Percentiles rank a stretch among this genome's conserved stretches.
phyloP scores from a whole-genome alignment of 1,140 invertebrate genomes.

The Triops longicaudatus region DNA sequence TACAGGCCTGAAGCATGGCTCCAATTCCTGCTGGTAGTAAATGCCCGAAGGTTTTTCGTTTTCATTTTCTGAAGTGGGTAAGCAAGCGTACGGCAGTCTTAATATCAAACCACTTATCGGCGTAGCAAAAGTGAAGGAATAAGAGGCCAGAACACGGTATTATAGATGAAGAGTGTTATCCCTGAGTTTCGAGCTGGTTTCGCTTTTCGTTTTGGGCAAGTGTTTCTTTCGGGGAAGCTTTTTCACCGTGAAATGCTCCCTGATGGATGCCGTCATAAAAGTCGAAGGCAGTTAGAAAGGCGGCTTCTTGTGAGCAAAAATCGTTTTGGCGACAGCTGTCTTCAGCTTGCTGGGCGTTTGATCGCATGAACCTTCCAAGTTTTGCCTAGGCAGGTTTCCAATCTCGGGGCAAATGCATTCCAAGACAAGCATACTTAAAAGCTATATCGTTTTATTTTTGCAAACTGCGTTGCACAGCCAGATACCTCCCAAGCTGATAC shows the following conservation, averaged over 20 bases:
- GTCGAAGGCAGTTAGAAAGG: background rate
- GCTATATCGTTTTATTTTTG: background rate
- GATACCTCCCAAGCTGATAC: background rate
- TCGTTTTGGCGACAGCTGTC: conserved; percentile 10
- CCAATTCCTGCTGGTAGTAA: background rate
- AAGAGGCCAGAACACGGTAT: background rate
- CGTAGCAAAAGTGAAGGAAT: background rate
- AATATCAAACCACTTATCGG: conserved; percentile 12
- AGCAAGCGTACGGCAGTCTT: background rate
- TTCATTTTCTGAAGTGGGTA: background rate
- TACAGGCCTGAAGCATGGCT: background rate
- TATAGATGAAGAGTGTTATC: background rate
- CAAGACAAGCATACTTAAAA: conserved; percentile 15
- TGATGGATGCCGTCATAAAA: conserved; percentile 7
- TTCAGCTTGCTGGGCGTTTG: background rate
- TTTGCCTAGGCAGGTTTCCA: conserved; percentile 6
- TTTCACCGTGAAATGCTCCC: background rate
- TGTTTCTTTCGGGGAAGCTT: background rate
- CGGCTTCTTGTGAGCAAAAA: conserved; percentile 7
- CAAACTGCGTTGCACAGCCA: background rate
- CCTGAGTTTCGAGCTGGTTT: too few relatives aligned
- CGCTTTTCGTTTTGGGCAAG: background rate
- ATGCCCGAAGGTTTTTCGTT: background rate
- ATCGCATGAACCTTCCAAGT: background rate
- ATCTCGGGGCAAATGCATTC: background rate